phyloP scores from a whole-genome alignment of 2,113 vertebrate genomes.

The Acrocephalus arundinaceus region DNA sequence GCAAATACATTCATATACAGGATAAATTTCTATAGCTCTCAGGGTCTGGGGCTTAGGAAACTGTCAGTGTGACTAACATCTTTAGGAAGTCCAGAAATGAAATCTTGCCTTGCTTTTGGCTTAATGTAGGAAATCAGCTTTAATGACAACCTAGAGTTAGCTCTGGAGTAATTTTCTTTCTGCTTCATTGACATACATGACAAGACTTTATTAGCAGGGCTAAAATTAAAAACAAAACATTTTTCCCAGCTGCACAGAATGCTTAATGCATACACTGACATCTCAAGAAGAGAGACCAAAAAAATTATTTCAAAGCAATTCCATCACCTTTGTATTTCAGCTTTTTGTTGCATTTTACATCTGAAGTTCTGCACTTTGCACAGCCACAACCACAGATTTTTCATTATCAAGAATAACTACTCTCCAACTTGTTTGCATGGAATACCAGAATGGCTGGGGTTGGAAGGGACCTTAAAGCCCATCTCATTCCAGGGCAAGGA shows the following conservation, averaged over 20 bases:
- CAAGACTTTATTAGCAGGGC: constrained; percentile 36
- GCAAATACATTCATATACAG: neutral
- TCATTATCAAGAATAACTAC: neutral
- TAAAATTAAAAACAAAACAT: constrained; percentile 53
- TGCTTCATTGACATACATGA: constrained; percentile 40
- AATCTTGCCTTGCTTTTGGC: constrained; percentile 19
- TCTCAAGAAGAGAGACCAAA: neutral
- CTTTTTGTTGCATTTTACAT: neutral
- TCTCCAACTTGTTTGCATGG: neutral
- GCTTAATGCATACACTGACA: neutral
- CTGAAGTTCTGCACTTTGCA: neutral
- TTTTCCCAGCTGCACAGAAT: neutral
- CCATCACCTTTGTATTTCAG: neutral
- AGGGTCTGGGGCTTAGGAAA: neutral
- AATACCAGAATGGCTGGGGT: neutral
- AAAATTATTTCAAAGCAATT: neutral
- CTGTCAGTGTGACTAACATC: neutral
- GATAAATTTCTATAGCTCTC: neutral
- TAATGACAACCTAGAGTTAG: constrained; percentile 66
- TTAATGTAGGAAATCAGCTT: constrained; percentile 31
- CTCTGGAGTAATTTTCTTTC: constrained; percentile 50
- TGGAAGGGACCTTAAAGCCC: neutral
- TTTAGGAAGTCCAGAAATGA: constrained; percentile 21
- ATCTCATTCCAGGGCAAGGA: neutral
- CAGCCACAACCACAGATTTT: neutral